Evolutionary conservation across 1,140 invertebrate genomes (phyloP).

Genomic region (Fopius arisanus): DNA sequence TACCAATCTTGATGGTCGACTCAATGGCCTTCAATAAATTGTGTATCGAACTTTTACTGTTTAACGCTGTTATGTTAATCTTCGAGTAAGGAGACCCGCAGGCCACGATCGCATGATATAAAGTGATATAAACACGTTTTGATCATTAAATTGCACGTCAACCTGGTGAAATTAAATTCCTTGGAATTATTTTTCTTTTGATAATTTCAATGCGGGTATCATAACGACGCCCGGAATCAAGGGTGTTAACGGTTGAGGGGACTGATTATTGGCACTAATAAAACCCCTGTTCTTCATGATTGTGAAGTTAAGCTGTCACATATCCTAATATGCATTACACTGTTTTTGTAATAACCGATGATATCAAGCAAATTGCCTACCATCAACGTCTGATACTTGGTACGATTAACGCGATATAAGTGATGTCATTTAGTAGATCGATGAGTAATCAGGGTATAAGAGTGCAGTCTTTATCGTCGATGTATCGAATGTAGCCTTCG

Average conservation of each 20-base stretch:
- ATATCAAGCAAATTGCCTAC: constrained; percentile 5
- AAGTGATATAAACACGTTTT: neutral
- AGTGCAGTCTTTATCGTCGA: neutral
- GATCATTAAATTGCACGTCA: neutral
- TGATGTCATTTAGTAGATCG: neutral
- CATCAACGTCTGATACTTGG: neutral
- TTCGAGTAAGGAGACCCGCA: neutral
- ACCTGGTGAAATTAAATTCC: neutral
- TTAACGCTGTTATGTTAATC: neutral
- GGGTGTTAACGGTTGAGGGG: constrained; percentile 1
- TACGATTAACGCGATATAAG: neutral
- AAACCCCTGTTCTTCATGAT: neutral
- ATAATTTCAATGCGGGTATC: neutral
- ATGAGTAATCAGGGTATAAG: neutral
- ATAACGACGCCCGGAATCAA: neutral
- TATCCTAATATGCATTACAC: neutral
- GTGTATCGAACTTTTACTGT: neutral
- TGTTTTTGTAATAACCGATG: neutral
- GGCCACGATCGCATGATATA: neutral
- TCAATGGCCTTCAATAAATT: neutral
- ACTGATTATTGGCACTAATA: neutral
- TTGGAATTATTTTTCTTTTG: neutral
- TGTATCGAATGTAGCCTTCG: neutral
- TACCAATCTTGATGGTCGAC: neutral
- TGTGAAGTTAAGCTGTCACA: neutral